Conservation (phyloP, 2,797 vertebrate genomes). For the Sebastes wilsoni region DNA sequence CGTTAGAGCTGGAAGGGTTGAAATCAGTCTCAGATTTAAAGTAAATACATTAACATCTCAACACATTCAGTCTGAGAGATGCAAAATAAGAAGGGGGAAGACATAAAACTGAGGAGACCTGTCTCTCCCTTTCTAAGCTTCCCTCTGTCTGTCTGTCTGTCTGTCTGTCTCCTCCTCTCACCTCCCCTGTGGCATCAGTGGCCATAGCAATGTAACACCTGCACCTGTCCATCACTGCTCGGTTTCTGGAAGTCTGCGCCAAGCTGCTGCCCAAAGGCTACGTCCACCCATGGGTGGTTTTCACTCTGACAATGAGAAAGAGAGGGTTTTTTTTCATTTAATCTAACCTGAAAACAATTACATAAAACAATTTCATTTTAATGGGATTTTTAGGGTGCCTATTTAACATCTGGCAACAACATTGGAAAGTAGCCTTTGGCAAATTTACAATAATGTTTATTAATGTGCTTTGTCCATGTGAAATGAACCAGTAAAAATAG, state of each 20-base stretch:
- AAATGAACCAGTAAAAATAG: background rate
- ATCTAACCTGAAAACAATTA: background rate
- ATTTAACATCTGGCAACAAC: constrained; percentile 6
- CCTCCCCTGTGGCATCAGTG: constrained; percentile 1
- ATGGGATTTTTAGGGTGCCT: background rate
- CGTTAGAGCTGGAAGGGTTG: background rate
- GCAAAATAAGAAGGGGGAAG: background rate
- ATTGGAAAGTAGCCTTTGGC: background rate
- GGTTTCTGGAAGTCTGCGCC: constrained; percentile 8
- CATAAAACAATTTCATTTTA: background rate
- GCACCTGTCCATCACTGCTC: constrained; percentile 48
- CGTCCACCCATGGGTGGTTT: constrained; percentile 8
- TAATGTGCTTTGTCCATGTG: background rate
- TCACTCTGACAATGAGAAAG: background rate
- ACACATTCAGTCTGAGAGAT: background rate
- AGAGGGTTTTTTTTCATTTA: background rate
- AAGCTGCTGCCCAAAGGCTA: constrained; percentile 25
- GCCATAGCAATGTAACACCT: constrained; percentile 34
- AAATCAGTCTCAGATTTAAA: background rate
- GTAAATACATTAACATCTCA: background rate
- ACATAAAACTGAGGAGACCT: background rate
- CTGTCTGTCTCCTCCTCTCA: background rate
- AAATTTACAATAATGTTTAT: background rate
- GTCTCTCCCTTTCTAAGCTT: background rate
- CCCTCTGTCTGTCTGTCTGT: background rate